Base-by-base conservation (phyloP, 2,113 vertebrate genomes). In the Bathybates hornii region DNA sequence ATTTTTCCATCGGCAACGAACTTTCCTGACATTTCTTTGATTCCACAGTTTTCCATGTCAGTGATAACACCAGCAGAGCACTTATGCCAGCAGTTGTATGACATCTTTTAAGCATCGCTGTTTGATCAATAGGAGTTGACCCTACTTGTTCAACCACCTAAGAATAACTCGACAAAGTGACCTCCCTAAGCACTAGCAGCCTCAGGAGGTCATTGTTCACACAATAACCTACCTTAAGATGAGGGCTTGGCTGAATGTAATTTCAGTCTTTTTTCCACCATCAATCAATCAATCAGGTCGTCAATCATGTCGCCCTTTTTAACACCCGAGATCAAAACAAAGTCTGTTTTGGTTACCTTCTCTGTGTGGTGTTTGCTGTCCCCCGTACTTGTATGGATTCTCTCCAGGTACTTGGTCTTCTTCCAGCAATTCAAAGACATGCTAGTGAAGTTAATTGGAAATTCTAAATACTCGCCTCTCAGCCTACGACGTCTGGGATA, bases 321-420 rank as follows among this genome's bases (percentile, higher is more conserved):
- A 73, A 73, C 1, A 73, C 12, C 38, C 8, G 3, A 27, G 68
- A 29, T 29, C 41, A 45, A 73, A 48, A 48, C 41, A 48, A 45
- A 0, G 41, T 45, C 2, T 2, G 66, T 27, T 73, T 73, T 48
- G 41, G 68, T 73, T 73, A 27, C 2, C 6, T 29, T 29, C 68
- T 76, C 68, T 19, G 68, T 76, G 24, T 76, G 24, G 2, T 3
- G 38, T 73, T 10, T 73, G n/a, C 9, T 73, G 21, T 45, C 41
- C 68, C 5, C 0, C 6, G 0, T 71, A 4, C n/a, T 0, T 66
- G 12, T 7, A 21, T 38, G 34, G 34, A 4, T 43, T 71, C 66
- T 43, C 38, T 43, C 36, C 36, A 41, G 63, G 63, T 41, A 9
- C n/a, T 68, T 21, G 4, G n/a, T 41, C n/a, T 43, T 68, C 11